Evolutionary conservation across 2,797 vertebrate species (phyloP).

Genomic region (Aselliscus stoliczkanus): DNA sequence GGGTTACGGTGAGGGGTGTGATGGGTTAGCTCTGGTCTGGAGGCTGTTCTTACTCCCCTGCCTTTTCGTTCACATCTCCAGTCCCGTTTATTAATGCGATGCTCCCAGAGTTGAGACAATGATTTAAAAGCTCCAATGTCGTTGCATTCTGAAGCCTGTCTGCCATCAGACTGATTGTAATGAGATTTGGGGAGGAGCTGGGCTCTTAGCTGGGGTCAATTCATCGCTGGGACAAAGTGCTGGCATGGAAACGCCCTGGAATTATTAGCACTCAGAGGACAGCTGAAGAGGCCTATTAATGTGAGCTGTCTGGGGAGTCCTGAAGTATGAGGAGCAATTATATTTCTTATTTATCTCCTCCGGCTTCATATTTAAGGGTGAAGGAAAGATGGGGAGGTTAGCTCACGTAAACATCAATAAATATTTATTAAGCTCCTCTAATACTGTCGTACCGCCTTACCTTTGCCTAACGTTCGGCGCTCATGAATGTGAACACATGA

Average conservation of each 20-base stretch:
- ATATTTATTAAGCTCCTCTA: constrained; percentile 34
- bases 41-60: background rate
- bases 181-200: constrained; percentile 78
- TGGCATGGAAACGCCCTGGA: constrained; percentile 71
- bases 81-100: constrained; percentile 64
- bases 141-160: constrained; percentile 72
- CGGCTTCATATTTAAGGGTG: constrained; percentile 61
- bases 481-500: accelerated
- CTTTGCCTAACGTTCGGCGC: accelerated
- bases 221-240: constrained; percentile 74
- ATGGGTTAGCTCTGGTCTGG: background rate
- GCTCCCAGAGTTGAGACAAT: constrained; percentile 77
- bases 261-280: constrained; percentile 63
- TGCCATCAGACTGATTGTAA: constrained; percentile 80
- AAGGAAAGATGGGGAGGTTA: constrained; percentile 56
- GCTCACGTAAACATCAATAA: constrained; percentile 10
- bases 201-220: constrained; percentile 78
- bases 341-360: constrained; percentile 54
- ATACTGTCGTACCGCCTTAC: background rate
- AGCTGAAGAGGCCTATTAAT: constrained; percentile 69
- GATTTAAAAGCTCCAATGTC: constrained; percentile 83
- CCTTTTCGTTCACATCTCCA: constrained; percentile 8
- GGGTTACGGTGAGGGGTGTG: background rate
- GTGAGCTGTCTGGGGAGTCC: constrained; percentile 18
- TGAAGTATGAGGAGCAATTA: constrained; percentile 45